Evolutionary conservation across 2,797 vertebrate genomes (phyloP).

Genomic region (Phaenicophaeus curvirostris): DNA sequence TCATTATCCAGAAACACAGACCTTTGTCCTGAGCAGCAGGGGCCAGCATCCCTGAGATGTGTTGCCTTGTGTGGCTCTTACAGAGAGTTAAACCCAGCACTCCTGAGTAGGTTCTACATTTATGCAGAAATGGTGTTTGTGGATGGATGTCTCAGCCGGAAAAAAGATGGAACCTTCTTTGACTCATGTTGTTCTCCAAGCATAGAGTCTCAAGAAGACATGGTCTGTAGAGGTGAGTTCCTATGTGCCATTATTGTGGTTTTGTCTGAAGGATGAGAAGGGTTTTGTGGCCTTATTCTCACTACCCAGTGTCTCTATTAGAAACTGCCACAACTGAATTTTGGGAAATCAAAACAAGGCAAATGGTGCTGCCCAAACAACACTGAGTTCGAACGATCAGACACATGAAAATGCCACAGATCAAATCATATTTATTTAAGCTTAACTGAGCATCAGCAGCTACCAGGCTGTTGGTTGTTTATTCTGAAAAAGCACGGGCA

Average conservation of each 20-base stretch:
- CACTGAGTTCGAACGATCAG: rapidly evolving
- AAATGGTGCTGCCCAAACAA: not conserved
- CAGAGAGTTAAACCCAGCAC: no score
- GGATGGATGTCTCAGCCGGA: not conserved
- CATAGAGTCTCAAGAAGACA: not conserved
- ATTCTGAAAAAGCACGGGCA: not conserved
- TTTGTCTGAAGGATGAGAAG: not conserved
- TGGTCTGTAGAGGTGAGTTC: not conserved
- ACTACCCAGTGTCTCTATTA: not conserved
- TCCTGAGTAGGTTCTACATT: rapidly evolving
- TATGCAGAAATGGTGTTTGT: not conserved
- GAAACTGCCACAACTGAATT: not conserved
- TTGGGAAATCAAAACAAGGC: not conserved
- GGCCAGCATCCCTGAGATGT: not conserved
- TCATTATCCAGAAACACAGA: rapidly evolving
- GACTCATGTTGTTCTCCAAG: not conserved
- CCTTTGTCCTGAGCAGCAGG: not conserved
- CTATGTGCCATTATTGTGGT: not conserved
- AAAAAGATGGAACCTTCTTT: not conserved
- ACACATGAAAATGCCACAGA: not conserved
- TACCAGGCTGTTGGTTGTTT: not conserved
- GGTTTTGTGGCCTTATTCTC: not conserved
- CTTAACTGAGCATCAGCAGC: not conserved
- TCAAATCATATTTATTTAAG: not conserved
- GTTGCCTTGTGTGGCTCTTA: rapidly evolving